Evolutionary conservation across 2,113 vertebrate genomes (phyloP).

Genomic region (Perca fluviatilis): DNA sequence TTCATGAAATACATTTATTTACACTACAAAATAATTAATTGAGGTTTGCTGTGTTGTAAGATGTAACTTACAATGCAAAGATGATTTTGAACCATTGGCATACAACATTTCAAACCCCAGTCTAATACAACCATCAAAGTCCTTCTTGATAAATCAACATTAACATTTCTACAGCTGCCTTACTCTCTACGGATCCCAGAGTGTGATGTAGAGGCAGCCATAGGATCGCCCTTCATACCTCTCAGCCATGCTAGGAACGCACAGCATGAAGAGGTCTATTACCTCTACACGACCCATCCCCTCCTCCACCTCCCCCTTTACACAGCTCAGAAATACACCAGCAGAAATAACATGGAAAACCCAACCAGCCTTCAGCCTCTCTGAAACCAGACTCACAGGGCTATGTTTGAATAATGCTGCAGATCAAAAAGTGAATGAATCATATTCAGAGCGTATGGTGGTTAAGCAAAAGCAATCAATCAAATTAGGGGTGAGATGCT

Average conservation of each 20-base stretch:
- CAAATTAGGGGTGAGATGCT: conserved; percentile 43
- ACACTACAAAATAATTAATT: not conserved
- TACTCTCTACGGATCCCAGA: conserved; percentile 73
- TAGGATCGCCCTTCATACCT: conserved; percentile 82
- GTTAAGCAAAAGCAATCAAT: conserved; percentile 52
- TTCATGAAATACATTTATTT: conserved; percentile 45
- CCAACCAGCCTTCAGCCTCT: not conserved
- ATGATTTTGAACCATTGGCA: not conserved
- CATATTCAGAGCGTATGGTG: conserved; percentile 22
- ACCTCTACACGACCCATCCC: conserved; percentile 64
- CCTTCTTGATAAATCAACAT: conserved; percentile 68
- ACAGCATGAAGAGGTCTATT: conserved; percentile 82
- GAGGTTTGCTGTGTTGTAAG: not conserved
- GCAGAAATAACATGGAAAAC: conserved; percentile 41
- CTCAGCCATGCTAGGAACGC: conserved; percentile 74
- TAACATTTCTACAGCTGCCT: conserved; percentile 61
- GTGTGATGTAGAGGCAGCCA: conserved; percentile 76
- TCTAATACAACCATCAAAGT: conserved; percentile 50
- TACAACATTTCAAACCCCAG: conserved; percentile 12
- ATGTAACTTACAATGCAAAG: not conserved
- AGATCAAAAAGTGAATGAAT: conserved; percentile 56
- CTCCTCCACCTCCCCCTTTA: conserved; percentile 50
- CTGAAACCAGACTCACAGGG: conserved; percentile 14
- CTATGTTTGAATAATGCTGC: conserved; percentile 40
- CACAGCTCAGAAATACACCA: conserved; percentile 34